Conservation (phyloP, 2,797 vertebrate species). For the Microctenopoma lineatum region DNA sequence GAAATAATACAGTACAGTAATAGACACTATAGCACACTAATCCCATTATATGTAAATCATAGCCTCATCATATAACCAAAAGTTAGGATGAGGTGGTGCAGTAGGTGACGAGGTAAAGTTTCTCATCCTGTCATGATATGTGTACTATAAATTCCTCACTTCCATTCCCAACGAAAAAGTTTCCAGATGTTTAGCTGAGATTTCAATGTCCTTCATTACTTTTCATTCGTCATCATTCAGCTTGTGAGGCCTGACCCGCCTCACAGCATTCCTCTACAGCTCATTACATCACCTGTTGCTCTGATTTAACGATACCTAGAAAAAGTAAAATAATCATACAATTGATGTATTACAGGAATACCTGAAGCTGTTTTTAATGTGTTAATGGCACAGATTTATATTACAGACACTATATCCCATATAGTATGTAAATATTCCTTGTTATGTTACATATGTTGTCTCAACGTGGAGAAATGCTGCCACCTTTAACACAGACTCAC, state of each 20-base stretch:
- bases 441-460: too few relatives aligned
- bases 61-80: constrained; percentile 48
- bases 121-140: constrained; percentile 37
- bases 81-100: constrained; percentile 33
- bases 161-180: constrained; percentile 38
- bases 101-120: constrained; percentile 7
- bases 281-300: constrained; percentile 33
- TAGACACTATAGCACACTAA: too few relatives aligned
- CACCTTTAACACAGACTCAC: too few relatives aligned
- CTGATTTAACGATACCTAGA: constrained; percentile 1
- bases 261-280: constrained; percentile 1
- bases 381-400: too few relatives aligned
- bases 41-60: too few relatives aligned
- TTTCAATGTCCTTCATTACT: not conserved
- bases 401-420: too few relatives aligned
- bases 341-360: too few relatives aligned
- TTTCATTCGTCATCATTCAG: constrained; percentile 3
- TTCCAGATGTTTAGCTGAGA: constrained; percentile 8
- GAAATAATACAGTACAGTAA: too few relatives aligned
- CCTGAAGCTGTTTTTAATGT: too few relatives aligned
- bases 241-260: not conserved
- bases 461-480: too few relatives aligned
- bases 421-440: too few relatives aligned
- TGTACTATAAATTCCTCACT: constrained; percentile 40
- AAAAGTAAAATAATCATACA: too few relatives aligned